Evolutionary conservation across 2,113 vertebrate genomes (phyloP).

Genomic region (Istiophorus platypterus): DNA sequence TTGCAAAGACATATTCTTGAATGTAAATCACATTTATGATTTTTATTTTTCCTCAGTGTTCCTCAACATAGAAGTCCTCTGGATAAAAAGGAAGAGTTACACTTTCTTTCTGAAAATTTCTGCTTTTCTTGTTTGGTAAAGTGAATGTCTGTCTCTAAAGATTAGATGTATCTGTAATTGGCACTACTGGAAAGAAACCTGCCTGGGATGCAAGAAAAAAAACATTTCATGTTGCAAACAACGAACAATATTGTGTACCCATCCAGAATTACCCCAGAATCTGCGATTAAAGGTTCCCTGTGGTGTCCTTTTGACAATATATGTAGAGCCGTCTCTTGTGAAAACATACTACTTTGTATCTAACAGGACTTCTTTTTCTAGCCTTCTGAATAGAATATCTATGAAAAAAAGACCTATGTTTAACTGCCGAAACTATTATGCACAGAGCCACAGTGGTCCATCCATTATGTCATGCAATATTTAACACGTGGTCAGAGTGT

Average conservation of each 20-base stretch:
- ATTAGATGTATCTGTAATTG: not conserved
- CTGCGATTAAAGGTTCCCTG: not conserved
- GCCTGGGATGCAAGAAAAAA: not conserved
- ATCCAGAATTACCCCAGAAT: not conserved
- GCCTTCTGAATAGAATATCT: no score
- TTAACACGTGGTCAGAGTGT: no score
- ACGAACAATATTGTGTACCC: not conserved
- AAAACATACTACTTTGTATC: not conserved
- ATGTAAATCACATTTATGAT: no score
- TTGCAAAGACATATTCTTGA: no score
- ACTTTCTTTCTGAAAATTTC: not conserved
- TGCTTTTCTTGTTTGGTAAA: not conserved
- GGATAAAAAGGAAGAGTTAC: no score
- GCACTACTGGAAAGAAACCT: not conserved
- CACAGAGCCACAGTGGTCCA: no score
- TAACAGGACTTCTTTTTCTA: no score
- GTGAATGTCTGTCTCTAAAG: not conserved
- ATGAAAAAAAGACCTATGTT: no score
- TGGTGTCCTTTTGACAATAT: not conserved
- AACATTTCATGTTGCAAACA: no score
- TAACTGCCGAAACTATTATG: no score
- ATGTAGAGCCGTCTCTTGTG: not conserved
- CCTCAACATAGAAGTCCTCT: not conserved
- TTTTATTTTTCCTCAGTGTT: no score
- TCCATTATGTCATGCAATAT: no score